Evolutionary conservation across 1,140 invertebrate genomes (phyloP), one percentile per base, ranked within the genome.

Genomic region (Battus philenor): DNA sequence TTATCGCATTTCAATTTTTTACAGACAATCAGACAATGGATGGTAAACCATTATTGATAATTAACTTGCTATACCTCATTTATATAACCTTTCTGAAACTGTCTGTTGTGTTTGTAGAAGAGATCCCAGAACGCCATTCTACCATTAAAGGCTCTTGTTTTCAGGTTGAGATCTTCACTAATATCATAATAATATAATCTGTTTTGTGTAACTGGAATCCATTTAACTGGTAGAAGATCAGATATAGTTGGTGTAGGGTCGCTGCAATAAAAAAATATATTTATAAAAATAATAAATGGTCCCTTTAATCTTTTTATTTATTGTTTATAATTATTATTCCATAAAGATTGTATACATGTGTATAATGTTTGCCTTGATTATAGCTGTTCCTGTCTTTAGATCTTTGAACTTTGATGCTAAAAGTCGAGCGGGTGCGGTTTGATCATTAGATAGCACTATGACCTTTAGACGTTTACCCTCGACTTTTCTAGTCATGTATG

Each of bases 91-190:
- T 39, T 39, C 22, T 39, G 20, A n/a, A 24, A 15, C 13, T 39
- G 20, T 26, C 13, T 12, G 13, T 41, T 41, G 24, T 27, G 24
- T 12, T 41, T 27, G n/a, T 20, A 41, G 10, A 41, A 41, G 3
- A 41, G 13, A 6, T 41, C 38, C 38, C 38, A 41, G 17, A 41
- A 41, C 9, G 38, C 38, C 26, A 41, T 41, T 41, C 38, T 41
- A 8, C 15, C 16, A 29, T 9, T 26, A 27, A 41, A 41, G 1
- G 38, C 24, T 29, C 38, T 27, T 3, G n/a, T 41, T 11, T 9
- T 16, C n/a, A 41, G 7, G 9, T 13, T 29, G n/a, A 41, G 8
- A 6, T 41, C 38, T 10, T 22, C 16, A 29, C 29, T 26, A 6
- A 41, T 29, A 10, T 41, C 17, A 9, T 41, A 41, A 17, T 41